phyloP scores from a whole-genome alignment of 1,140 invertebrate genomes.

The Chironomus striatipennis region DNA sequence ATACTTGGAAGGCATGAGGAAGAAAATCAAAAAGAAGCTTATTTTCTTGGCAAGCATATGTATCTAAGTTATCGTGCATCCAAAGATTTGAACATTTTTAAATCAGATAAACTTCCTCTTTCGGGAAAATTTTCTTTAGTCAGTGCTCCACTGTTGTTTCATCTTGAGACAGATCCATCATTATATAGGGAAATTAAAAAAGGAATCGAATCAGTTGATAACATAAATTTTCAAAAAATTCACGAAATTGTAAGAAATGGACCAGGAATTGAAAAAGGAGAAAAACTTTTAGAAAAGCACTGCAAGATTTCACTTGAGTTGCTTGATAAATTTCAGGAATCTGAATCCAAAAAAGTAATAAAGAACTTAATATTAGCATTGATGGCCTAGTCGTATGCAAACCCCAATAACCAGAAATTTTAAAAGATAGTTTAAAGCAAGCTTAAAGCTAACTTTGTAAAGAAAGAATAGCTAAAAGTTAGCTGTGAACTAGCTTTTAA shows the following conservation, averaged over 20 bases:
- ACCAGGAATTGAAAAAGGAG: constrained; percentile 52
- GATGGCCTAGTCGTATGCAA: too few relatives aligned
- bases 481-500: too few relatives aligned
- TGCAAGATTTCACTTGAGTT: constrained; percentile 55
- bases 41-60: constrained; percentile 75
- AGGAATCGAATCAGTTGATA: constrained; percentile 53
- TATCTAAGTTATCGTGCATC: constrained; percentile 73
- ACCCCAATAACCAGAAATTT: too few relatives aligned
- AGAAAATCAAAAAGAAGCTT: constrained; percentile 56
- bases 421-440: too few relatives aligned
- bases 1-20: constrained; percentile 61
- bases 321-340: constrained; percentile 51
- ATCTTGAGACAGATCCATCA: constrained; percentile 59
- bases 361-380: constrained; percentile 55
- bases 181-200: constrained; percentile 58
- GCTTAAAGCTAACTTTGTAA: too few relatives aligned
- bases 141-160: constrained; percentile 69
- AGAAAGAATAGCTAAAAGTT: too few relatives aligned
- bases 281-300: constrained; percentile 60
- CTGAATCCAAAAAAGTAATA: constrained; percentile 51
- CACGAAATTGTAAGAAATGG: constrained; percentile 44
- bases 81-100: constrained; percentile 49
- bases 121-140: constrained; percentile 54
- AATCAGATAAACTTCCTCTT: constrained; percentile 38
- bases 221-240: constrained; percentile 54